These are phyloP conservation scores for Parauchenoglanis ngamensis DNA, from an alignment of 2,797 vertebrate genomes.

Conservation along the genomic window DNA sequence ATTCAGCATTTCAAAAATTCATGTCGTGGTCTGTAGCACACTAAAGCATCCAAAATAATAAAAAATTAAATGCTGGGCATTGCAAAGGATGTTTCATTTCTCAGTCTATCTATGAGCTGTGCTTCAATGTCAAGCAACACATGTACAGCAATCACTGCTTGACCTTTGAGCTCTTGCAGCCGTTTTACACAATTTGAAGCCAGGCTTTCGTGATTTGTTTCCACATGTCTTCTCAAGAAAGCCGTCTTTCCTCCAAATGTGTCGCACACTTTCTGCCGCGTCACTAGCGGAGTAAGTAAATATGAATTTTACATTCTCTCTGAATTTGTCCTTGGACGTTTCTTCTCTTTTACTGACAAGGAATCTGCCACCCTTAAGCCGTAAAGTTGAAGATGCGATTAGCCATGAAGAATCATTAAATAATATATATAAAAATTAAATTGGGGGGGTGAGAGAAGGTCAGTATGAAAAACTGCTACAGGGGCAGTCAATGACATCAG, in stretches of 20 bases:
- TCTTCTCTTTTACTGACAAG: neutral
- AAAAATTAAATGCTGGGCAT: neutral
- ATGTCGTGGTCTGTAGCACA: neutral
- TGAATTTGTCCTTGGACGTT: neutral
- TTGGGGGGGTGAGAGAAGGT: no score
- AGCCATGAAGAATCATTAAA: neutral
- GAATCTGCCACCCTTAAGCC: neutral
- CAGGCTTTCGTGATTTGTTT: neutral
- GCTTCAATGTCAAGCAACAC: neutral
- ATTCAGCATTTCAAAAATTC: neutral
- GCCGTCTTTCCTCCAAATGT: neutral
- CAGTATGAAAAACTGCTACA: conserved; percentile 26
- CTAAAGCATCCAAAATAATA: neutral
- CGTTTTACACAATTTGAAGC: neutral
- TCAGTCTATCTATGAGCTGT: neutral
- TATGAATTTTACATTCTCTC: neutral
- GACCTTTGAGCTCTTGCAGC: neutral
- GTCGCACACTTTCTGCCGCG: neutral
- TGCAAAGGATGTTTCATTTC: neutral
- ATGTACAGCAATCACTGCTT: neutral
- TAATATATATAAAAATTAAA: no score
- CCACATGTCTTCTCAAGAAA: neutral
- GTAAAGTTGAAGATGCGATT: neutral
- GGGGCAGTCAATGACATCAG: conserved; percentile 57
- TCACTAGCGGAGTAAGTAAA: no score